Percentiles rank a stretch among this genome's conserved stretches.
Conservation (phyloP, 30 jellyfish, hydroid and myxozoan genomes). For the Turritopsis rubra region DNA sequence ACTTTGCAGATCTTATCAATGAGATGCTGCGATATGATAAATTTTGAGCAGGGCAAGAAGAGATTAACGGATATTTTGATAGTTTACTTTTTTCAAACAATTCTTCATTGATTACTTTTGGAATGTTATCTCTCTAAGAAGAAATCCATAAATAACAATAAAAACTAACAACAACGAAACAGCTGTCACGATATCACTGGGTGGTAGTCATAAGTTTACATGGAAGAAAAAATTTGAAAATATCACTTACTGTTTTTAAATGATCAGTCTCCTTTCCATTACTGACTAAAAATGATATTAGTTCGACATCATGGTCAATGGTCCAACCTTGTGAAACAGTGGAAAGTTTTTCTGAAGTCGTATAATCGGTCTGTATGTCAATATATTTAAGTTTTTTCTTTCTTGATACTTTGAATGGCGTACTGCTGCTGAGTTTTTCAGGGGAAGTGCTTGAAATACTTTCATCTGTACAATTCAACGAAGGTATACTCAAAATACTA, state of each 20-base stretch:
- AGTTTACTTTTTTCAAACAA: conserved; percentile 41
- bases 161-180: not conserved
- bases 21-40: conserved; percentile 57
- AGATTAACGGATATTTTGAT: conserved; percentile 44
- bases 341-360: conserved; percentile 43
- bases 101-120: conserved; percentile 52
- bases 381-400: conserved; percentile 26
- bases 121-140: conserved; percentile 52
- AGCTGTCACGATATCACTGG: not conserved
- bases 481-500: not conserved
- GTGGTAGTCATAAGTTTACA: no score
- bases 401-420: not conserved
- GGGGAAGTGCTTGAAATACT: not conserved
- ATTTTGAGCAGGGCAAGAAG: conserved; percentile 53
- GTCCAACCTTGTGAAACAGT: conserved; percentile 52
- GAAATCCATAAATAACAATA: not conserved
- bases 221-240: not conserved
- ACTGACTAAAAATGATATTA: conserved; percentile 42
- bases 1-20: conserved; percentile 61
- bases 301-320: conserved; percentile 50
- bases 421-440: not conserved
- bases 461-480: not conserved
- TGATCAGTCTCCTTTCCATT: conserved; percentile 48
- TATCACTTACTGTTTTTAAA: conserved; percentile 20
- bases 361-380: conserved; percentile 44